Evolutionary conservation across 2,113 vertebrate genomes (phyloP).

Genomic region (Chunga burmeisteri): DNA sequence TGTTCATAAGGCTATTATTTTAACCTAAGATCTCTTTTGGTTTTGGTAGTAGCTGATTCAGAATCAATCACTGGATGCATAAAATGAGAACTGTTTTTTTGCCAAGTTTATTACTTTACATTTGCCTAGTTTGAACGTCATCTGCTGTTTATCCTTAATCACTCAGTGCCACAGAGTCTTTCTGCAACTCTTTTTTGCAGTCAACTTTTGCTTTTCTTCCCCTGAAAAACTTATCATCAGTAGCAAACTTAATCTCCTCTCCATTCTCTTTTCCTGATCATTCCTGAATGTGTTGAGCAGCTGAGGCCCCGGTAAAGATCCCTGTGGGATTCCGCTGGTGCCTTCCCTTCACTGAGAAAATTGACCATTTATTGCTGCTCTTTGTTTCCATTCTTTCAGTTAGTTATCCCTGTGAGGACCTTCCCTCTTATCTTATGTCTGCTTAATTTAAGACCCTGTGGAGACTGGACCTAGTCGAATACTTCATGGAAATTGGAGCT

Average conservation of each 20-base stretch:
- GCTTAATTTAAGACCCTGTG: neutral
- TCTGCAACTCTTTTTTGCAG: neutral
- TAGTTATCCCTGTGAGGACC: neutral
- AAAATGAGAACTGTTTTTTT: neutral
- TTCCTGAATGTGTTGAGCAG: neutral
- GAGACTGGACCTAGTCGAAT: neutral
- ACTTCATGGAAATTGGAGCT: neutral
- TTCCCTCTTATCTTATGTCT: neutral
- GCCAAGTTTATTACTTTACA: neutral
- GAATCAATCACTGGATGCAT: neutral
- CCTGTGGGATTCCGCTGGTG: neutral
- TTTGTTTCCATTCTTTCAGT: neutral
- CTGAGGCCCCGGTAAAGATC: neutral
- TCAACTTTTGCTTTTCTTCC: neutral
- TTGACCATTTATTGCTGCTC: neutral
- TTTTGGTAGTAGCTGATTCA: neutral
- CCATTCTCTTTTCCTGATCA: neutral
- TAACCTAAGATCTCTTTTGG: neutral
- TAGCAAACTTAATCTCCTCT: neutral
- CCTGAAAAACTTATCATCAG: neutral
- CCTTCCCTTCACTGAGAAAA: neutral
- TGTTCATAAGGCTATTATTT: neutral
- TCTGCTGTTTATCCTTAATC: neutral
- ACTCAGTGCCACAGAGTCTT: neutral
- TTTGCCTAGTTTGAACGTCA: neutral